Evolutionary conservation across 1,140 invertebrate genomes (phyloP).

Genomic region (Probaryconus sp.): DNA sequence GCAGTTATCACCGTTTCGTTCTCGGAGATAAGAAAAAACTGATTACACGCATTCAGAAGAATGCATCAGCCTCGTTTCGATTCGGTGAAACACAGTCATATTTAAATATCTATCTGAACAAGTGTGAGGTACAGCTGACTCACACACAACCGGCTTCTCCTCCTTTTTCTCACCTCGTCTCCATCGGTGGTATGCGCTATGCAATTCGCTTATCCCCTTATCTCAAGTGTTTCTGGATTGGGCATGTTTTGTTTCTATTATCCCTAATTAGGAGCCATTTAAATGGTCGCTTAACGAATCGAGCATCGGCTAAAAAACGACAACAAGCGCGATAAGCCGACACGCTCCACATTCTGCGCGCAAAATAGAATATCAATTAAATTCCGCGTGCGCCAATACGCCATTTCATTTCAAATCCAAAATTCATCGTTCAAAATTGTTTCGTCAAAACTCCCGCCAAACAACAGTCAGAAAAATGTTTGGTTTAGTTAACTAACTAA

Average conservation of each 20-base stretch:
- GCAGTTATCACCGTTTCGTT: too few species aligned
- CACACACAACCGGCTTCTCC: constrained; percentile 47
- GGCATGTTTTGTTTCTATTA: constrained; percentile 75
- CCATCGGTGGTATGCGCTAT: constrained; percentile 55
- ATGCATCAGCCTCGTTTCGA: constrained; percentile 10
- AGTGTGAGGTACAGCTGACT: constrained; percentile 26
- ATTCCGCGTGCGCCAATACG: too few species aligned
- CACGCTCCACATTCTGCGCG: constrained; percentile 35
- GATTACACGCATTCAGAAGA: constrained; percentile 6
- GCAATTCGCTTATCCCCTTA: constrained; percentile 64
- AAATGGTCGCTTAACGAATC: constrained; percentile 66
- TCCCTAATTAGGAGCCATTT: constrained; percentile 76
- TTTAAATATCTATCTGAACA: constrained; percentile 33
- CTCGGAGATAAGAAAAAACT: not conserved
- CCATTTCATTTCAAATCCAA: too few species aligned
- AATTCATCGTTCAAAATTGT: too few species aligned
- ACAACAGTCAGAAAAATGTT: too few species aligned
- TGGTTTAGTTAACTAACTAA: too few species aligned
- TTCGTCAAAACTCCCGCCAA: too few species aligned
- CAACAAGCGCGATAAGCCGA: constrained; percentile 29
- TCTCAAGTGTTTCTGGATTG: constrained; percentile 74
- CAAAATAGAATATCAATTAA: constrained; percentile 39
- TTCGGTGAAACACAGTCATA: constrained; percentile 24
- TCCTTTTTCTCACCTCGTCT: constrained; percentile 29
- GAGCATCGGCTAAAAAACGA: constrained; percentile 47